These are phyloP conservation scores for Proteles cristata DNA, from an alignment of 2,113 vertebrate genomes.

Conservation along the genomic window DNA sequence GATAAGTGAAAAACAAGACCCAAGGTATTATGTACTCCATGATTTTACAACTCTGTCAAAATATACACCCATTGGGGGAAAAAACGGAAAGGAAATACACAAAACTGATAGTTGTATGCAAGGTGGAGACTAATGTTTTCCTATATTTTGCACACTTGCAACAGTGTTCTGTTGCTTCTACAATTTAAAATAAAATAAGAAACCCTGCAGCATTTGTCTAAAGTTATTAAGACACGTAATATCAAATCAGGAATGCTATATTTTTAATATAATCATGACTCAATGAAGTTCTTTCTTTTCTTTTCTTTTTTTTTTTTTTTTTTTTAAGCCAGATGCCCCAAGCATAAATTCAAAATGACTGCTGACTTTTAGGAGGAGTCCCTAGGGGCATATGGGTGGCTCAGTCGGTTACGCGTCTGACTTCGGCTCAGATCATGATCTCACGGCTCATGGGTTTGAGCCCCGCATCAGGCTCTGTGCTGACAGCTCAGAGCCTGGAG, in stretches of 20 bases:
- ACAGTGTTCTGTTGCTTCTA: neutral
- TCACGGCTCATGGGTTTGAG: no score
- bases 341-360: neutral
- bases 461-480: no score
- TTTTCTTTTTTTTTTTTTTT: neutral
- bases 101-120: neutral
- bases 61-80: neutral
- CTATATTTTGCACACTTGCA: neutral
- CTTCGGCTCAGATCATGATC: no score
- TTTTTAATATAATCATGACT: conserved; percentile 3
- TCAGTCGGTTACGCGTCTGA: no score
- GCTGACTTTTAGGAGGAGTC: neutral
- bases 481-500: no score
- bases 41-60: conserved; percentile 2
- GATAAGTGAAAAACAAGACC: neutral
- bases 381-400: no score
- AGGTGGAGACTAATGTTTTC: neutral
- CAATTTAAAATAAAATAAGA: conserved; percentile 36
- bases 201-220: neutral
- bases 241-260: neutral
- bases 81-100: neutral
- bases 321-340: neutral
- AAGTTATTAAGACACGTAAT: neutral
- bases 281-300: neutral
- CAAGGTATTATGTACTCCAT: neutral